phyloP scores from a whole-genome alignment of 2,888 invertebrate species.

The Rhagium mordax region DNA sequence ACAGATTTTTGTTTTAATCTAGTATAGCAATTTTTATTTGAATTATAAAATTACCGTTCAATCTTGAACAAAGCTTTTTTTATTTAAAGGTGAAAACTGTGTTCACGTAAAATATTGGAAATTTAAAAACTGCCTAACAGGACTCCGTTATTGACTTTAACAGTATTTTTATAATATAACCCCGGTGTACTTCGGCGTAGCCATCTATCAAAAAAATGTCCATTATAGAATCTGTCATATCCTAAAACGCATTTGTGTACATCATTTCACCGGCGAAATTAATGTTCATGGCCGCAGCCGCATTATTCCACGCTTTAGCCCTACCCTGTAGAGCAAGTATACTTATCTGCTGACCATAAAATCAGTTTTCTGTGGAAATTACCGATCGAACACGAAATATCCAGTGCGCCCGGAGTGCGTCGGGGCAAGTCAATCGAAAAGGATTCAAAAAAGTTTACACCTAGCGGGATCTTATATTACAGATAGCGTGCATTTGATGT shows the following conservation, averaged over 20 bases:
- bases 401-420: conserved; percentile 2
- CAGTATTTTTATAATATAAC: background rate
- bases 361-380: conserved; percentile 8
- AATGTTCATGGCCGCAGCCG: conserved; percentile 3
- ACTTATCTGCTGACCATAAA: background rate
- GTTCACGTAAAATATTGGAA: background rate
- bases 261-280: conserved; percentile 7
- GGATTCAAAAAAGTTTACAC: conserved; percentile 1
- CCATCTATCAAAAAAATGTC: background rate
- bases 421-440: conserved; percentile 9
- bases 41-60: too few species aligned
- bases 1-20: too few species aligned
- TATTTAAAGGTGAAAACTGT: too few species aligned
- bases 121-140: background rate
- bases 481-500: conserved; percentile 38
- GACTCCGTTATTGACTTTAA: background rate
- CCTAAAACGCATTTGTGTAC: conserved; percentile 9
- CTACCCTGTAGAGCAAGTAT: conserved; percentile 6
- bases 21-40: too few species aligned
- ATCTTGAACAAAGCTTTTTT: too few species aligned
- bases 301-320: conserved; percentile 7
- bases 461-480: conserved; percentile 7
- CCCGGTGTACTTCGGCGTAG: background rate
- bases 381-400: conserved; percentile 10
- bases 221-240: conserved; percentile 7